Conservation (phyloP, 2,797 vertebrate genomes). For the Heteromormyrus szaboi region DNA sequence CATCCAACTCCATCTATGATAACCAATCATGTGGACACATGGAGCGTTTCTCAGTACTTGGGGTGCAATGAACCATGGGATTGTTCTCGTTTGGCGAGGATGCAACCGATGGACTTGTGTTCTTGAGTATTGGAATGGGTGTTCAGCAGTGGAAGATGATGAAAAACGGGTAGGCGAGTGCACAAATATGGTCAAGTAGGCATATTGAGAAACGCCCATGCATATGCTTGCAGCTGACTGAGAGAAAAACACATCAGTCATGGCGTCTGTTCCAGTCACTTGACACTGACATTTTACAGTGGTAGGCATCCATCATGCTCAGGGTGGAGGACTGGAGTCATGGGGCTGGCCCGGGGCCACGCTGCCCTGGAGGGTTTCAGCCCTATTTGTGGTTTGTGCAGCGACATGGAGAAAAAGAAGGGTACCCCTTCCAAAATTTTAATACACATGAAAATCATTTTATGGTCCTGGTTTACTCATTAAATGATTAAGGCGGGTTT, state of each 20-base stretch:
- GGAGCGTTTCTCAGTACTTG: not conserved
- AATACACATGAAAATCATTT: slow-evolving; percentile 12
- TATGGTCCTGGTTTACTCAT: slow-evolving; percentile 5
- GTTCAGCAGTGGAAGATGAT: not conserved
- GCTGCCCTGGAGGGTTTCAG: not conserved
- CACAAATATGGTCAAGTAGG: not conserved
- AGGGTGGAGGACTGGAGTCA: not conserved
- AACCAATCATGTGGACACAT: not conserved
- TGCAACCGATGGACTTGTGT: not conserved
- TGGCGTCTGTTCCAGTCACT: not conserved
- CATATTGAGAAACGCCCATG: not conserved
- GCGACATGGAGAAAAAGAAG: not conserved
- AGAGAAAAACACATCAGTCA: not conserved
- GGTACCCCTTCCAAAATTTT: not conserved
- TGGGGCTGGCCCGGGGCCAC: not conserved
- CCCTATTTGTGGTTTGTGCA: not conserved
- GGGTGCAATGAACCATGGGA: not conserved
- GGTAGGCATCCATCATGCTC: not conserved
- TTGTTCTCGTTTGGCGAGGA: not conserved
- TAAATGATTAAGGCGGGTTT: not conserved
- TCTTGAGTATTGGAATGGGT: not conserved
- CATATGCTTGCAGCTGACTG: not conserved
- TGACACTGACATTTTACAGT: not conserved
- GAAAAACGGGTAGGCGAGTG: not conserved
- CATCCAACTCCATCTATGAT: not conserved